Base-by-base conservation (phyloP, 2,888 invertebrate genomes). In the Epinotia nisella region DNA sequence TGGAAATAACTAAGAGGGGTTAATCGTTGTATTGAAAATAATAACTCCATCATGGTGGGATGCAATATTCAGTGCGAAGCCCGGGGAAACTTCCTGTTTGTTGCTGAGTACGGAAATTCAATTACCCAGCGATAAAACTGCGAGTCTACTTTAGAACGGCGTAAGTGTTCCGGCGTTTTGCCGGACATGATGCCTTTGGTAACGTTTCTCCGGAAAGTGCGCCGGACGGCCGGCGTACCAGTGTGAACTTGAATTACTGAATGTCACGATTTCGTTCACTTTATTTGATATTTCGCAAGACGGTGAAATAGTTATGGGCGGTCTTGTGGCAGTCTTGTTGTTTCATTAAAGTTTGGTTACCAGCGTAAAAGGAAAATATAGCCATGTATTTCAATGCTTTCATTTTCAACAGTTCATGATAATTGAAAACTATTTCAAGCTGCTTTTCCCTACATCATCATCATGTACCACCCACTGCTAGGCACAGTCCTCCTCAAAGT, bases 91-190 rank as follows among this genome's bases (percentile, higher is more conserved):
- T 91, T 92, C 91, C 91, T 89, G 92, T 90, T 90, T 90, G 90
- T 87, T 87, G 87, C 87, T 83, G 86, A 83, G 86, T 82, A 85
- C 88, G 92, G 92, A 92, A 90, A 92, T 92, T 91, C 91, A 92
- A 93, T 93, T 92, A 92, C 86, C 83, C 82, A 80, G 81, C 89
- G 86, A 90, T 90, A 91, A 92, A 92, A 91, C 89, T 91, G 82
- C 81, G 85, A 82, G 60, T 56, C 41, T 56, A 56, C 11, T 55
- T 41, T 55, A 24, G 55, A 66, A 66, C n/a, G 66, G n/a, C 56
- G 21, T 66, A 66, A 66, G 66, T 66, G 55, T 55, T 41, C 55
- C 15, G 3, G 21, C 3, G 11, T 39, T 1, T 39, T 11, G 11
- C 13, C 55, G 9, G 55, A n/a, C 41, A n/a, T 15, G 19, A 21